These are phyloP conservation scores for Choristoneura fumiferana DNA, from an alignment of 1,140 invertebrate genomes.

Conservation along the genomic window DNA sequence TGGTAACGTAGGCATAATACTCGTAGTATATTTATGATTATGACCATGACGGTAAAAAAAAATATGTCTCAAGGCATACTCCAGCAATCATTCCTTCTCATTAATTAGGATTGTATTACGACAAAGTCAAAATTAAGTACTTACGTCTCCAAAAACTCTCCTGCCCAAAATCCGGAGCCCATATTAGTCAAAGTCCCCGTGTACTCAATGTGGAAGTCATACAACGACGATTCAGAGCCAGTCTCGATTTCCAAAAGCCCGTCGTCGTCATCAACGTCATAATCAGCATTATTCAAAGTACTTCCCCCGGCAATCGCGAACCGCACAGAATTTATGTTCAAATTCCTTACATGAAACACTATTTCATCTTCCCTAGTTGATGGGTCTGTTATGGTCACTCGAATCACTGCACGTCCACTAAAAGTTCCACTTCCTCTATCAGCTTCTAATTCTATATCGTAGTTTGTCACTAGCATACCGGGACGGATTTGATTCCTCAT, in stretches of 20 bases:
- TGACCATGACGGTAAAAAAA: too few species aligned
- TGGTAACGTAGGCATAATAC: too few species aligned
- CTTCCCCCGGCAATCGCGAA: conserved; percentile 34
- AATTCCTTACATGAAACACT: conserved; percentile 37
- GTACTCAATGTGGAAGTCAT: conserved; percentile 46
- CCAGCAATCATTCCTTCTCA: too few species aligned
- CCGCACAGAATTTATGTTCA: conserved; percentile 33
- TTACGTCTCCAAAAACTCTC: conserved; percentile 39
- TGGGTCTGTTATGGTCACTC: conserved; percentile 33
- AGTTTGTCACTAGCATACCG: conserved; percentile 41
- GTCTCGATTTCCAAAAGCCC: conserved; percentile 41
- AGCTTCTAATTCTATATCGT: conserved; percentile 37
- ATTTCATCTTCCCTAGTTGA: conserved; percentile 39
- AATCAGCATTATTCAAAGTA: conserved; percentile 23
- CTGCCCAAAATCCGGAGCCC: conserved; percentile 41
- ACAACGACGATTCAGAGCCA: conserved; percentile 26
- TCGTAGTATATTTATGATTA: too few species aligned
- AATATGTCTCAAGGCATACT: too few species aligned
- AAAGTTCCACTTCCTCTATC: conserved; percentile 34
- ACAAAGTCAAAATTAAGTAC: conserved; percentile 27
- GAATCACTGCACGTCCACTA: conserved; percentile 28
- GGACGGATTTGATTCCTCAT: conserved; percentile 43
- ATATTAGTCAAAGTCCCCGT: conserved; percentile 28
- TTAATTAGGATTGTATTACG: too few species aligned
- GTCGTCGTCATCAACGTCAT: conserved; percentile 31